These are phyloP conservation scores for Geotrupes spiniger DNA, from an alignment of 2,888 invertebrate genomes.

Conservation along the genomic window DNA sequence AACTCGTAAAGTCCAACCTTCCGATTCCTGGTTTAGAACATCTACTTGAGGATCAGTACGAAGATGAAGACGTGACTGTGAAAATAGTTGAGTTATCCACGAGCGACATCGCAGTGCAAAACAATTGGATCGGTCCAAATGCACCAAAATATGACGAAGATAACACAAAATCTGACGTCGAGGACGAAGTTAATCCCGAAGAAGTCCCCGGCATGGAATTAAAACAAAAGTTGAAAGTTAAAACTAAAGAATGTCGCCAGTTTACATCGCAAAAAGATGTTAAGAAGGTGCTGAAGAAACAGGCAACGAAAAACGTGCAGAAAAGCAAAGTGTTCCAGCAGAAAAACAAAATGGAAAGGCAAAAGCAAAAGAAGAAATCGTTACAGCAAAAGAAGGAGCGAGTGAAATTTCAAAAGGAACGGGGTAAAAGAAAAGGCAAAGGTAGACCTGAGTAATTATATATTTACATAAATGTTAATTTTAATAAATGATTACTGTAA, in stretches of 20 bases:
- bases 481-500: not conserved
- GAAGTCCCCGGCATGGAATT: constrained; percentile 55
- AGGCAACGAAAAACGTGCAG: constrained; percentile 70
- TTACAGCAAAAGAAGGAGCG: constrained; percentile 49
- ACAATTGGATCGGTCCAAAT: constrained; percentile 72
- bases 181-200: constrained; percentile 39
- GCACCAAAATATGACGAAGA: constrained; percentile 46
- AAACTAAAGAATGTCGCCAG: constrained; percentile 33
- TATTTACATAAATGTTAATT: constrained; percentile 13
- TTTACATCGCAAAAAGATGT: constrained; percentile 63
- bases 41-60: constrained; percentile 66
- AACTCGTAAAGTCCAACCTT: constrained; percentile 68
- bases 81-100: constrained; percentile 74
- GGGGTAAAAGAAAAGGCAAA: constrained; percentile 49
- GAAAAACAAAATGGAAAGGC: constrained; percentile 68
- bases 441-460: constrained; percentile 12
- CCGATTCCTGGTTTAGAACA: constrained; percentile 70
- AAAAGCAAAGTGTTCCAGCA: constrained; percentile 75
- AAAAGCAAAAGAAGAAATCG: constrained; percentile 68
- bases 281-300: constrained; percentile 66
- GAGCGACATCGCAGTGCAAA: constrained; percentile 66
- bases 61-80: constrained; percentile 74
- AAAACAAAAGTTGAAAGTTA: constrained; percentile 40
- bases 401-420: constrained; percentile 46
- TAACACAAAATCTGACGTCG: constrained; percentile 2